Evolutionary conservation across 2,888 invertebrate genomes (phyloP).

Genomic region (Limnephilus marmoratus): DNA sequence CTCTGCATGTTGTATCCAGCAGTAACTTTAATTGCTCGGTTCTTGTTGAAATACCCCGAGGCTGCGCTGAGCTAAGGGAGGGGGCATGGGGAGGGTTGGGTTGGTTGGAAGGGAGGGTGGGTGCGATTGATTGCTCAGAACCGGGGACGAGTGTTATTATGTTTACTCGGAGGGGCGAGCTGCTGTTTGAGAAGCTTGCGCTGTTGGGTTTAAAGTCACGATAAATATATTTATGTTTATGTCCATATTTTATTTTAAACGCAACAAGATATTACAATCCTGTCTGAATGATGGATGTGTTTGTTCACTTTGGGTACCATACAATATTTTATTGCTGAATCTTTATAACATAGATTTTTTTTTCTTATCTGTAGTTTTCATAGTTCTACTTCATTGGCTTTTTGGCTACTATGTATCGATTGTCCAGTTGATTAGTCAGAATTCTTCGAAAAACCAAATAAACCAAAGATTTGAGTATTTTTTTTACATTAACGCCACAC

Average conservation of each 20-base stretch:
- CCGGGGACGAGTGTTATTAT: conserved; percentile 62
- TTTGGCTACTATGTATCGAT: too few relatives aligned
- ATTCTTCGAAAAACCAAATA: too few relatives aligned
- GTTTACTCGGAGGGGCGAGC: conserved; percentile 51
- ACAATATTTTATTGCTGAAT: neutral
- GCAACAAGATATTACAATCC: neutral
- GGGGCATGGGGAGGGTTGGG: neutral
- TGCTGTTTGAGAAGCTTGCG: conserved; percentile 52
- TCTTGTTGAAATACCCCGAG: conserved; percentile 61
- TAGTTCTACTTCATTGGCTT: neutral
- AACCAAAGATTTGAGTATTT: too few relatives aligned
- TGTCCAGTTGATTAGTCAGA: too few relatives aligned
- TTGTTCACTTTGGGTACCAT: neutral
- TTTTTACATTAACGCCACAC: too few relatives aligned
- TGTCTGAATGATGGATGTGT: neutral
- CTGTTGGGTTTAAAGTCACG: conserved; percentile 16
- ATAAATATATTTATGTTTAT: conserved; percentile 9
- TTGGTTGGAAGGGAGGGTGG: neutral
- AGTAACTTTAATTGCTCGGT: conserved; percentile 59
- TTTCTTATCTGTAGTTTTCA: neutral
- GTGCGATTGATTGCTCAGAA: conserved; percentile 58
- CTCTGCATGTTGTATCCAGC: conserved; percentile 19
- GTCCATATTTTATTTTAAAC: neutral
- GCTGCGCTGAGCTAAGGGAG: conserved; percentile 45
- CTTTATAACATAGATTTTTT: neutral